Evolutionary conservation across 2,888 invertebrate species (phyloP), one percentile per base, ranked within the genome.

Genomic region (Euplagia quadripunctaria): DNA sequence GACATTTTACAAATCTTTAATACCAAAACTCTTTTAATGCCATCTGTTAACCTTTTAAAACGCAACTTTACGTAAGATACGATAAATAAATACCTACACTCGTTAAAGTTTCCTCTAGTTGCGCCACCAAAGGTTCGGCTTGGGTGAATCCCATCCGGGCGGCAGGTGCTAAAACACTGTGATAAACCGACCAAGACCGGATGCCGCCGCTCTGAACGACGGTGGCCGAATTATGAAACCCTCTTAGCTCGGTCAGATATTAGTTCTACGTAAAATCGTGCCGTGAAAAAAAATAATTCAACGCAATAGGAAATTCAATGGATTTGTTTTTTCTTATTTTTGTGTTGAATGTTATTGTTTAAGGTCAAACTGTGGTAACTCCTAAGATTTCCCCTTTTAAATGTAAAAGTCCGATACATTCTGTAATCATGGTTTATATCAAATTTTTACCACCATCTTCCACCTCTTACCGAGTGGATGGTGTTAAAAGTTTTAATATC

Each of bases 101-200:
- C 70, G 79, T 73, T 80, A 84, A 80, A 85, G 86, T 88, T 87
- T 81, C 83, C 83, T 79, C 73, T 80, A 85, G 85, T 84, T 83
- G 82, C 71, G 73, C 73, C 73, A 77, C 77, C 58, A 65, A 82
- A 81, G 83, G 73, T 73, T 76, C 79, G 75, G 70, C 65, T 68
- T 73, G 71, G 81, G 72, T 76, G 73, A 79, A 77, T 81, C 82
- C 86, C 85, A 84, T 86, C 86, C 87, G 87, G 89, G 87, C 80
- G 85, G 85, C 87, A 88, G 88, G 90, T 88, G 90, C 85, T 87
- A 89, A 88, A 88, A 88, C 87, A 87, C 79, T 85, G 81, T 86
- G 88, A 89, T 88, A 88, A 87, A 87, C 84, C 84, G 81, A 75
- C 85, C 82, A 81, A 81, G 73, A 72, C 74, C 82, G 87, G 86